A percentile compares a stretch with the other conserved stretches of the same genome.
Conservation (phyloP, 2,888 invertebrate species). For the Dolichomitus sp. region DNA sequence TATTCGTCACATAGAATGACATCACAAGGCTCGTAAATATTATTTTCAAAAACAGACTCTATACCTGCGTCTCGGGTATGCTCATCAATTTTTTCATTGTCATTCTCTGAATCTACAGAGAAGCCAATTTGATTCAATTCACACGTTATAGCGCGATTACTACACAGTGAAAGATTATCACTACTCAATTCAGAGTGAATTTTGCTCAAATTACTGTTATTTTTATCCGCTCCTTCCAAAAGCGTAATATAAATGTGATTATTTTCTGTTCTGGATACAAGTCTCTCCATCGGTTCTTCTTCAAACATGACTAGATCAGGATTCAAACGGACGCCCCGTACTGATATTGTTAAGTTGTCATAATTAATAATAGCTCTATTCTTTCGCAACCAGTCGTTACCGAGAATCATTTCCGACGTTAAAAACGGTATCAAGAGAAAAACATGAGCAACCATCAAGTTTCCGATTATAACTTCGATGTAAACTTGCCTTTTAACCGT, state of each 20-base stretch:
- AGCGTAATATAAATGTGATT: background rate
- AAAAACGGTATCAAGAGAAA: constrained; percentile 32
- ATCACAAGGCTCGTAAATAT: constrained; percentile 11
- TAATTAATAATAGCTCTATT: constrained; percentile 36
- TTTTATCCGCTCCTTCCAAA: background rate
- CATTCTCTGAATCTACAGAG: background rate
- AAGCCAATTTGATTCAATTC: background rate
- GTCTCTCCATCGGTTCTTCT: constrained; percentile 8
- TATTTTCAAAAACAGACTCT: background rate
- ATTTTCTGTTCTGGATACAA: constrained; percentile 15
- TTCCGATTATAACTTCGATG: constrained; percentile 42
- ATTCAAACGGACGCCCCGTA: background rate
- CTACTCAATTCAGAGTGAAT: background rate
- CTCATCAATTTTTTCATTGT: background rate
- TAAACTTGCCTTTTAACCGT: constrained; percentile 57
- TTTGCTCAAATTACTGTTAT: background rate
- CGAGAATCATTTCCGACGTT: constrained; percentile 32
- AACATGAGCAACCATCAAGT: constrained; percentile 7
- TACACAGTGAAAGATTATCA: background rate
- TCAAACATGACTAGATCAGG: constrained; percentile 33
- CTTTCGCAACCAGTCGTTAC: constrained; percentile 32
- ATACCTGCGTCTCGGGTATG: background rate
- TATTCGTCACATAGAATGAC: background rate
- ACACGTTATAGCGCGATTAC: background rate
- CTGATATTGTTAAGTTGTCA: background rate